Evolutionary conservation across 53 echinoderm and acorn worm species (phyloP).

Genomic region (Echinometra lucunter): DNA sequence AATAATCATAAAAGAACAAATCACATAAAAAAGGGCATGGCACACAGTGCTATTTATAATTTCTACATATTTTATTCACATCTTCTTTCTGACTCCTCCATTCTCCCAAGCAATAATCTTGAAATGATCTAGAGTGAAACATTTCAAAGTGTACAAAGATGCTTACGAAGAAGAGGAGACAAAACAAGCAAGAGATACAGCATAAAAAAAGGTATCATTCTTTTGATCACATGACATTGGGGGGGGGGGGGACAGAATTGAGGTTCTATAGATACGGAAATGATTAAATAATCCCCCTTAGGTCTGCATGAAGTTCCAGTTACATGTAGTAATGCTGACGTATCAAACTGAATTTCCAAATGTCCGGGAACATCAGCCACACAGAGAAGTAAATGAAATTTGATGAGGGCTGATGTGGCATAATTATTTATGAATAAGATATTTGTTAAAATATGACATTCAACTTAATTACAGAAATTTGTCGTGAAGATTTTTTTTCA

Average conservation of each 20-base stretch:
- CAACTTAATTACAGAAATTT: neutral
- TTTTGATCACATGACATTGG: constrained; percentile 1
- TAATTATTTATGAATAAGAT: neutral
- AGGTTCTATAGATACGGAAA: neutral
- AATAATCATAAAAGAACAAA: neutral
- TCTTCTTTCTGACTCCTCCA: constrained; percentile 53
- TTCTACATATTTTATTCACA: constrained; percentile 75
- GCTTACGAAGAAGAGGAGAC: constrained; percentile 7
- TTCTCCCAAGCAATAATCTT: constrained; percentile 67
- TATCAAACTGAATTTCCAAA: neutral
- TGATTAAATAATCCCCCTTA: neutral
- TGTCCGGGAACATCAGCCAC: neutral
- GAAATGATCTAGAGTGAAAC: constrained; percentile 72
- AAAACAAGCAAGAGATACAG: constrained; percentile 25
- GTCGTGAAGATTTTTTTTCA: neutral
- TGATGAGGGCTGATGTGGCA: neutral
- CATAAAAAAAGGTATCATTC: constrained; percentile 23
- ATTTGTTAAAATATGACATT: neutral
- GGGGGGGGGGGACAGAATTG: neutral
- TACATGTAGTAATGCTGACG: constrained; percentile 11
- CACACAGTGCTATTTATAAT: constrained; percentile 45
- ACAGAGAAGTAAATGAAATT: neutral
- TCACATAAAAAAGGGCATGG: neutral
- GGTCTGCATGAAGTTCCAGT: neutral
- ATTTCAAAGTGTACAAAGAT: constrained; percentile 63